Conservation (phyloP, 2,113 vertebrate genomes). For the Setophaga coronata region DNA sequence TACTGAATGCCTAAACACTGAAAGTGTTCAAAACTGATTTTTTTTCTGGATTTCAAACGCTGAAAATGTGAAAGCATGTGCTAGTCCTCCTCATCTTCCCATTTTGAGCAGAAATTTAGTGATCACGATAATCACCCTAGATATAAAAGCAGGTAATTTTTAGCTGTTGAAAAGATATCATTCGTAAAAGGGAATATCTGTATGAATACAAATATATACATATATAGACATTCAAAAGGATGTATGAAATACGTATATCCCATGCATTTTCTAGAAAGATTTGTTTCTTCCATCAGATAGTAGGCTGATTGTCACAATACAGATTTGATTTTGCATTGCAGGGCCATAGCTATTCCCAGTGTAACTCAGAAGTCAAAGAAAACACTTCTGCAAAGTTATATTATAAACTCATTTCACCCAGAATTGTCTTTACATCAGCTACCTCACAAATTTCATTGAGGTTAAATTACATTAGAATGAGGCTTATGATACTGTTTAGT, state of each 20-base stretch:
- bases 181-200: neutral
- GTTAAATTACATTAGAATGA: neutral
- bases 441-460: neutral
- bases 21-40: neutral
- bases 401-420: neutral
- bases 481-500: neutral
- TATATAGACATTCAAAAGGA: neutral
- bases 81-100: neutral
- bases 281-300: neutral
- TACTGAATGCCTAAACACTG: conserved; percentile 45
- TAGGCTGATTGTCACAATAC: neutral
- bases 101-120: neutral
- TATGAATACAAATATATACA: neutral
- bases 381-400: neutral
- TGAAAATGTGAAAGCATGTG: conserved; percentile 39
- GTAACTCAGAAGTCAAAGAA: neutral
- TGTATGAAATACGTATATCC: neutral
- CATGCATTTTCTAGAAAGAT: neutral
- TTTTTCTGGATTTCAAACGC: conserved; percentile 34
- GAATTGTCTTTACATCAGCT: neutral
- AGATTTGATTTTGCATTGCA: neutral
- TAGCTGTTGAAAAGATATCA: neutral
- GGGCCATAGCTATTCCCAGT: neutral
- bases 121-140: neutral
- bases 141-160: conserved; percentile 26